These are phyloP conservation scores for Tangara arthus DNA, from an alignment of 2,797 vertebrate genomes.

Conservation along the genomic window DNA sequence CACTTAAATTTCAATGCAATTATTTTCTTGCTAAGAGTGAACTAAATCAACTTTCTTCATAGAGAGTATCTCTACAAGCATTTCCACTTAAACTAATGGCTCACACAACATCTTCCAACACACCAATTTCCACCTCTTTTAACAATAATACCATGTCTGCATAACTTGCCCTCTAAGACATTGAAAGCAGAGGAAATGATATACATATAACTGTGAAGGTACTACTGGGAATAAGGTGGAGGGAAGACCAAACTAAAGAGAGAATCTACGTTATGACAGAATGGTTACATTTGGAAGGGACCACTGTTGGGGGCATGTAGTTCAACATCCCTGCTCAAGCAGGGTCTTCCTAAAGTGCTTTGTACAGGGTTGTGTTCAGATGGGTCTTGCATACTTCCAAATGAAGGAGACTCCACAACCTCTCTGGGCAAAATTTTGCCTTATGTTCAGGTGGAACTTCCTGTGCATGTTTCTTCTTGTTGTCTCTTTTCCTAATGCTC, in stretches of 20 bases:
- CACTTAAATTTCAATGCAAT: background rate
- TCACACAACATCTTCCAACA: background rate
- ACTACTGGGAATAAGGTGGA: background rate
- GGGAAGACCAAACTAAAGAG: background rate
- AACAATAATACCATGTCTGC: background rate
- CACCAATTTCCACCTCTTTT: background rate
- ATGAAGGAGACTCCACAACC: background rate
- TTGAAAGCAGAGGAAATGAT: background rate
- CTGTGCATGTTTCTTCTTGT: background rate
- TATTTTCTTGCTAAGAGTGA: background rate
- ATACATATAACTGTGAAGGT: background rate
- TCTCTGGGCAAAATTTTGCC: background rate
- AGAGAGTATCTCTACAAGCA: background rate
- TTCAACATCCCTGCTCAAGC: background rate
- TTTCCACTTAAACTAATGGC: background rate
- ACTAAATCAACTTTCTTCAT: background rate
- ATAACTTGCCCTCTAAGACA: background rate
- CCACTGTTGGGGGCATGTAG: rapidly evolving
- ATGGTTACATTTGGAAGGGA: background rate
- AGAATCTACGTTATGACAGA: background rate
- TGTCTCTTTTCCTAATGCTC: background rate
- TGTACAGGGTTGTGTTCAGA: background rate
- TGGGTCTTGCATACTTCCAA: background rate
- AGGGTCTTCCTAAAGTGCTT: background rate
- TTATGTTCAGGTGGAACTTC: background rate